These are phyloP conservation scores for Pempheris klunzingeri DNA, from an alignment of 2,797 vertebrate species.

Conservation along the genomic window DNA sequence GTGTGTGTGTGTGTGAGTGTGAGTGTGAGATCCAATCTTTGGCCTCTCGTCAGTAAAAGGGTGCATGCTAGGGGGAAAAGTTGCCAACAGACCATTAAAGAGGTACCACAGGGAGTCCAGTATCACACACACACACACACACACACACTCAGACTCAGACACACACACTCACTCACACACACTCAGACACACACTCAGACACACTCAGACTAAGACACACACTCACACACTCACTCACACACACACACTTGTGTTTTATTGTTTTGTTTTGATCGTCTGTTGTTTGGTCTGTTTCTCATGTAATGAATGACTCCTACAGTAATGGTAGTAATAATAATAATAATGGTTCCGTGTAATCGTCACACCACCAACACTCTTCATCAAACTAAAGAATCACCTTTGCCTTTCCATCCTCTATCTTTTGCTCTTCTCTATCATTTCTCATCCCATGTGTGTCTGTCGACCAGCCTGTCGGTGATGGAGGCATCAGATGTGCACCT, in stretches of 20 bases:
- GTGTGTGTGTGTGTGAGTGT: slow-evolving; percentile 22
- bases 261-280: too few species aligned
- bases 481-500: slow-evolving; percentile 59
- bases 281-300: too few species aligned
- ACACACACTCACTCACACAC: slow-evolving; percentile 1
- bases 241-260: too few species aligned
- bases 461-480: slow-evolving; percentile 52
- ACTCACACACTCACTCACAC: too few species aligned
- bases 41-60: slow-evolving; percentile 40
- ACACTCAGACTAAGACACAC: too few species aligned
- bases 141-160: background rate
- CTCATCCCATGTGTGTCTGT: slow-evolving; percentile 21
- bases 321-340: background rate
- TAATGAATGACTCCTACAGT: too few species aligned
- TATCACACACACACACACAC: background rate
- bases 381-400: slow-evolving; percentile 6
- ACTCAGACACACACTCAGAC: background rate
- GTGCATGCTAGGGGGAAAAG: slow-evolving; percentile 28
- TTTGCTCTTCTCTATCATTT: slow-evolving; percentile 24
- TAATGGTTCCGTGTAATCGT: background rate
- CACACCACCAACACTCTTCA: slow-evolving; percentile 4
- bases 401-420: slow-evolving; percentile 38
- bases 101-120: slow-evolving; percentile 25
- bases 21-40: slow-evolving; percentile 45
- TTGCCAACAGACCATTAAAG: slow-evolving; percentile 52